phyloP scores from a whole-genome alignment of 2,113 vertebrate species.

The Lepus americanus region DNA sequence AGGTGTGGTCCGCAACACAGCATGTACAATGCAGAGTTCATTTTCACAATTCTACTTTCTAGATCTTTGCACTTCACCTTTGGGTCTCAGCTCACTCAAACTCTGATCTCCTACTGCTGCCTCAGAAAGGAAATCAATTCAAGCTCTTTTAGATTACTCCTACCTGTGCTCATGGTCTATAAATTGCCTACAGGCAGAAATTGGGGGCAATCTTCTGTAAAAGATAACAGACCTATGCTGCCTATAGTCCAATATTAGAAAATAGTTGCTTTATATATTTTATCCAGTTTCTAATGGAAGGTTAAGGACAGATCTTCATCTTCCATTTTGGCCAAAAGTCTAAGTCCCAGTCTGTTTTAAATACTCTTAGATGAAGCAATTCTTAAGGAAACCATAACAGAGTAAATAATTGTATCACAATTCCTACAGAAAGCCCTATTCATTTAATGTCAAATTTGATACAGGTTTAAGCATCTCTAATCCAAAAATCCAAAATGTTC shows the following conservation, averaged over 20 bases:
- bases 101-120: neutral
- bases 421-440: conserved; percentile 8
- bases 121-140: neutral
- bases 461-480: neutral
- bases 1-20: neutral
- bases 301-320: neutral
- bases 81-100: neutral
- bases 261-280: neutral
- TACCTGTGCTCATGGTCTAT: neutral
- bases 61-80: neutral
- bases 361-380: neutral
- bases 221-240: neutral
- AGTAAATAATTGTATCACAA: neutral
- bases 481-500: too few species aligned
- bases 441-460: neutral
- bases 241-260: neutral
- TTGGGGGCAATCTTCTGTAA: neutral
- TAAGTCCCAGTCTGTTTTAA: neutral
- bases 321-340: neutral
- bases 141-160: neutral
- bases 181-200: neutral
- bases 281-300: neutral
- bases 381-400: neutral
- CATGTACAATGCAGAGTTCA: neutral
- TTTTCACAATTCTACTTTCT: neutral